Percentiles rank a stretch among this genome's conserved stretches.
These are phyloP conservation scores for Folsomia candida DNA, from an alignment of 2,888 invertebrate genomes.

Conservation along the genomic window DNA sequence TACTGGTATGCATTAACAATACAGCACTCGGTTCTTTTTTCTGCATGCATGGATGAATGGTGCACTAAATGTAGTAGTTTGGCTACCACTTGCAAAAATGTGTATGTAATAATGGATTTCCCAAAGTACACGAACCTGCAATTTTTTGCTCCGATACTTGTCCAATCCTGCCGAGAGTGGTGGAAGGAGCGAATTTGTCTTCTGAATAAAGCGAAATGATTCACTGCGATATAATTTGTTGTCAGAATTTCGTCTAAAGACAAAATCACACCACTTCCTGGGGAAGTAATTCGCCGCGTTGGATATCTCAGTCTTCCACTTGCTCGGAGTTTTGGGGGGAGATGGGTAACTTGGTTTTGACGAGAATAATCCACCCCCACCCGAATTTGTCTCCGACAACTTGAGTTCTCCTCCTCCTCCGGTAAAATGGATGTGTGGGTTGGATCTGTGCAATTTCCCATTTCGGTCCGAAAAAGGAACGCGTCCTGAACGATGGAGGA, in stretches of 20 bases:
- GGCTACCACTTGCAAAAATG: no score
- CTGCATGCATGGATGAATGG: not conserved
- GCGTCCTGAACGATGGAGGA: not conserved
- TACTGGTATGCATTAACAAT: not conserved
- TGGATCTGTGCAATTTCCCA: slow-evolving; percentile 13
- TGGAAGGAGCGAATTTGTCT: slow-evolving; percentile 41
- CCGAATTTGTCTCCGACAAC: not conserved
- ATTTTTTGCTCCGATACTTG: slow-evolving; percentile 29
- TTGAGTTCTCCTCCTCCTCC: not conserved
- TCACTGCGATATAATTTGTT: slow-evolving; percentile 49
- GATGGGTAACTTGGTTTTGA: not conserved
- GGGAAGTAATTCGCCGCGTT: slow-evolving; percentile 32
- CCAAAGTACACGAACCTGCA: slow-evolving; percentile 1
- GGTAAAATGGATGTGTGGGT: slow-evolving; percentile 8
- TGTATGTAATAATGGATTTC: no score
- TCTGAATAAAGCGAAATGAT: slow-evolving; percentile 50
- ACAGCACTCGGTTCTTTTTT: not conserved
- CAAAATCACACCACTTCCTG: slow-evolving; percentile 42
- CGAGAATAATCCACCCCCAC: no score
- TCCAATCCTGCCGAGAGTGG: slow-evolving; percentile 33
- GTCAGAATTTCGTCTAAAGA: slow-evolving; percentile 43
- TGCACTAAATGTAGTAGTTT: no score
- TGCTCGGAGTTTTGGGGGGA: slow-evolving; percentile 5
- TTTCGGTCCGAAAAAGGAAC: slow-evolving; percentile 7
- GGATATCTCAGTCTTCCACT: slow-evolving; percentile 40